A percentile compares a stretch with the other conserved stretches of the same genome.
phyloP scores from a whole-genome alignment of 2,888 invertebrate genomes.

The Yponomeuta evonymella region DNA sequence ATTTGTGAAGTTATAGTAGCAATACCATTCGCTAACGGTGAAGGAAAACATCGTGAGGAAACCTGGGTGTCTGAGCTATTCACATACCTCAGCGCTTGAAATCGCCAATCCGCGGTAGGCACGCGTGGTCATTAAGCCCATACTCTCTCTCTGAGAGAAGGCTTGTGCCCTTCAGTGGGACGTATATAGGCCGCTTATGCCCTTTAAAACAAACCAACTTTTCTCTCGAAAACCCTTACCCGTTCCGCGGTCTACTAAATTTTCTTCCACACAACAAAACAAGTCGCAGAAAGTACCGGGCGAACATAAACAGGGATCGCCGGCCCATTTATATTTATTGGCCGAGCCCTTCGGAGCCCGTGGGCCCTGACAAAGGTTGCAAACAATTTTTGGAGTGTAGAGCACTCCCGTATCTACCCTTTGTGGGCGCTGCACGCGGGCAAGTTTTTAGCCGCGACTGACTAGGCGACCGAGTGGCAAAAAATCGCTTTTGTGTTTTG shows the following conservation, averaged over 20 bases:
- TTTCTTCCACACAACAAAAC: conserved; percentile 3
- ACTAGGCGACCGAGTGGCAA: background rate
- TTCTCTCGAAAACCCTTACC: background rate
- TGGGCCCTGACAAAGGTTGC: conserved; percentile 13
- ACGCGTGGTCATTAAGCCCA: too few species aligned
- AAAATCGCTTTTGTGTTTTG: too few species aligned
- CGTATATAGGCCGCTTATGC: too few species aligned
- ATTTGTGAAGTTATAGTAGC: too few species aligned
- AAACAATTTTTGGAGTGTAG: conserved; percentile 12
- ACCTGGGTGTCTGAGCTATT: too few species aligned
- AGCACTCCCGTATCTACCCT: conserved; percentile 1
- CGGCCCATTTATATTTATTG: conserved; percentile 14
- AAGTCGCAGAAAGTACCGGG: conserved; percentile 5
- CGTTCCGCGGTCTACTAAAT: background rate
- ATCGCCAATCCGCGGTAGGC: too few species aligned
- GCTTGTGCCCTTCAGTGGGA: too few species aligned
- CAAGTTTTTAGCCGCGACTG: background rate
- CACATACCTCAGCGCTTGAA: too few species aligned
- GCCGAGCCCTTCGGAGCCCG: background rate
- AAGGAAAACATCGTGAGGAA: too few species aligned
- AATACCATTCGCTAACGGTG: too few species aligned
- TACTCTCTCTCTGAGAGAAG: too few species aligned
- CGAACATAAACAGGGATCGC: conserved; percentile 4
- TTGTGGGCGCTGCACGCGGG: background rate
- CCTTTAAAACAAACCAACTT: background rate